Conservation (phyloP, 2,888 invertebrate genomes). For the Ennomos erosarius region DNA sequence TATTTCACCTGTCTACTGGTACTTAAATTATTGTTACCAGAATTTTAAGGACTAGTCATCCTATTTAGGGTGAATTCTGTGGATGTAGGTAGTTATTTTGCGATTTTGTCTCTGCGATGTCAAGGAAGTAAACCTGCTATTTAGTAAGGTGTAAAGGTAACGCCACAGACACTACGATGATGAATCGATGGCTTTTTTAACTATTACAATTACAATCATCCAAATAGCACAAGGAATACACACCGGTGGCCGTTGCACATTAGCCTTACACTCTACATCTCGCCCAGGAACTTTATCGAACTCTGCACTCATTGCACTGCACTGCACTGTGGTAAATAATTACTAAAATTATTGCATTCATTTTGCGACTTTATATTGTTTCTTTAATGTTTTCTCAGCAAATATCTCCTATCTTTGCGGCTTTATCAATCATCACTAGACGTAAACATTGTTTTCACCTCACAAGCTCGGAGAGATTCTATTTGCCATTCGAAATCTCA, state of each 20-base stretch:
- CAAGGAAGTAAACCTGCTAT: too few species aligned
- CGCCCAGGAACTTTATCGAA: conserved; percentile 27
- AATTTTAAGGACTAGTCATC: too few species aligned
- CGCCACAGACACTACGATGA: too few species aligned
- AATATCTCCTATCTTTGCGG: conserved; percentile 38
- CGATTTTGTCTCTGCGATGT: too few species aligned
- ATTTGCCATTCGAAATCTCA: too few species aligned
- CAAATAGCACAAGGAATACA: conserved; percentile 24
- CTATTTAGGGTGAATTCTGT: too few species aligned
- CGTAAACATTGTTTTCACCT: conserved; percentile 23
- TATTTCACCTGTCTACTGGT: too few species aligned
- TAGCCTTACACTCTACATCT: conserved; percentile 38
- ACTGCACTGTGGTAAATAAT: conserved; percentile 38
- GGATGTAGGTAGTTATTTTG: too few species aligned
- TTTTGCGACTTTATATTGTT: conserved; percentile 38
- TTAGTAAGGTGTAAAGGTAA: too few species aligned
- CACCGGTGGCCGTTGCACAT: conserved; percentile 36
- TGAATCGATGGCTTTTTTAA: too few species aligned
- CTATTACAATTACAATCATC: not conserved
- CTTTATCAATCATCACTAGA: conserved; percentile 30
- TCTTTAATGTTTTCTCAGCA: conserved; percentile 42
- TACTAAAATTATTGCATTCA: conserved; percentile 32
- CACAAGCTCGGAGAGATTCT: too few species aligned
- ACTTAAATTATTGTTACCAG: too few species aligned
- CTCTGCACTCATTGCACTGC: conserved; percentile 40